phyloP scores from a whole-genome alignment of 1,140 invertebrate genomes.

The Ganaspis sp. region DNA sequence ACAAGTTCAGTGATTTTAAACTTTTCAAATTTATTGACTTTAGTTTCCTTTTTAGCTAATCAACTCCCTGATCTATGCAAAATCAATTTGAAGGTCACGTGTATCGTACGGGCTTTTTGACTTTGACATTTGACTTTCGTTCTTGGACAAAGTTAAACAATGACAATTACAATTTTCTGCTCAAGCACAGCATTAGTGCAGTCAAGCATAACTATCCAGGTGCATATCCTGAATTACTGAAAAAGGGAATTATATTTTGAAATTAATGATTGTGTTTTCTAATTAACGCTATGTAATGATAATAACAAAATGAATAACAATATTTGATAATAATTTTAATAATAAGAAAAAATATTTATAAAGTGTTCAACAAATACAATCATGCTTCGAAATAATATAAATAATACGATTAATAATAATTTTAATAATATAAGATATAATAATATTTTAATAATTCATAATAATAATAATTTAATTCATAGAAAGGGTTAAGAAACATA shows the following conservation, averaged over 20 bases:
- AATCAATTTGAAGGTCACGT: background rate
- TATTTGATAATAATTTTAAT: no score
- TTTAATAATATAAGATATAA: no score
- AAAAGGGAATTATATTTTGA: background rate
- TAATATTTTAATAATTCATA: no score
- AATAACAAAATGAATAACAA: no score
- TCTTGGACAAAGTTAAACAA: background rate
- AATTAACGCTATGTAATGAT: no score
- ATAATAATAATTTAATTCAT: no score
- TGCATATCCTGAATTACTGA: background rate
- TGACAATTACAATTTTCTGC: background rate
- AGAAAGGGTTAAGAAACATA: no score
- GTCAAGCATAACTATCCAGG: background rate
- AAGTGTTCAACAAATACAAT: no score
- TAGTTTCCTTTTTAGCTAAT: background rate
- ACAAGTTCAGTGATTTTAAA: background rate
- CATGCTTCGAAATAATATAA: no score
- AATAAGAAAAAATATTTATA: no score
- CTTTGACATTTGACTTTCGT: background rate
- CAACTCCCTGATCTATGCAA: background rate
- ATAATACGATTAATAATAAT: no score
- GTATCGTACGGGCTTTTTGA: background rate
- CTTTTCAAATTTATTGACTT: background rate
- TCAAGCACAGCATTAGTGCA: background rate
- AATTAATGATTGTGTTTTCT: no score